phyloP scores from a whole-genome alignment of 1,140 invertebrate genomes.

The Coelopa frigida region DNA sequence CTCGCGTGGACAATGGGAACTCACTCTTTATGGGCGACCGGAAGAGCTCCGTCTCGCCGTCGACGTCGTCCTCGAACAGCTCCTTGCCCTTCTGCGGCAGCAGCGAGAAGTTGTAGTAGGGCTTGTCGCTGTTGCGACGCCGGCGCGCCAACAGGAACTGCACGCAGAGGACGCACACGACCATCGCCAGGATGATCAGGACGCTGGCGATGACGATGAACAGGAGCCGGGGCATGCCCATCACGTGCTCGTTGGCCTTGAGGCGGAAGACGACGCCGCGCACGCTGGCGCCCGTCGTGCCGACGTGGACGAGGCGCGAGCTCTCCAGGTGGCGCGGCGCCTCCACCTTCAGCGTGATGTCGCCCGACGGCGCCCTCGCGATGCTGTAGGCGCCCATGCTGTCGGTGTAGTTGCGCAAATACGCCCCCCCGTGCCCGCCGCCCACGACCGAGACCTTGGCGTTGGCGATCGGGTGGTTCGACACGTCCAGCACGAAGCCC shows the following conservation, averaged over 20 bases:
- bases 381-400: slow-evolving; percentile 54
- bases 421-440: slow-evolving; percentile 33
- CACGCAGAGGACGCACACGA: slow-evolving; percentile 33
- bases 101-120: slow-evolving; percentile 44
- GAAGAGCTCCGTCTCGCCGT: slow-evolving; percentile 58
- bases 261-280: slow-evolving; percentile 60
- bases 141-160: slow-evolving; percentile 37
- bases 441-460: slow-evolving; percentile 49
- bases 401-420: slow-evolving; percentile 43
- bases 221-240: slow-evolving; percentile 63
- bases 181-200: slow-evolving; percentile 28
- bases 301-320: slow-evolving; percentile 49
- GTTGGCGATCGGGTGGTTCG: slow-evolving; percentile 52
- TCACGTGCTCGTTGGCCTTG: slow-evolving; percentile 55
- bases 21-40: slow-evolving; percentile 51
- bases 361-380: slow-evolving; percentile 48
- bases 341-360: slow-evolving; percentile 51
- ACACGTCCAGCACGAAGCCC: slow-evolving; percentile 52
- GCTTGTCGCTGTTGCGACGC: slow-evolving; percentile 32
- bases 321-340: slow-evolving; percentile 50
- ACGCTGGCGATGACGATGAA: slow-evolving; percentile 64
- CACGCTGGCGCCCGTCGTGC: slow-evolving; percentile 37
- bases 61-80: slow-evolving; percentile 40
- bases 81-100: slow-evolving; percentile 42
- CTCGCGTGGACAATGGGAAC: too few relatives aligned